A percentile compares a stretch with the other conserved stretches of the same genome.
These are phyloP conservation scores for Syngnathus rostellatus DNA, from an alignment of 2,797 vertebrate genomes.

Conservation along the genomic window DNA sequence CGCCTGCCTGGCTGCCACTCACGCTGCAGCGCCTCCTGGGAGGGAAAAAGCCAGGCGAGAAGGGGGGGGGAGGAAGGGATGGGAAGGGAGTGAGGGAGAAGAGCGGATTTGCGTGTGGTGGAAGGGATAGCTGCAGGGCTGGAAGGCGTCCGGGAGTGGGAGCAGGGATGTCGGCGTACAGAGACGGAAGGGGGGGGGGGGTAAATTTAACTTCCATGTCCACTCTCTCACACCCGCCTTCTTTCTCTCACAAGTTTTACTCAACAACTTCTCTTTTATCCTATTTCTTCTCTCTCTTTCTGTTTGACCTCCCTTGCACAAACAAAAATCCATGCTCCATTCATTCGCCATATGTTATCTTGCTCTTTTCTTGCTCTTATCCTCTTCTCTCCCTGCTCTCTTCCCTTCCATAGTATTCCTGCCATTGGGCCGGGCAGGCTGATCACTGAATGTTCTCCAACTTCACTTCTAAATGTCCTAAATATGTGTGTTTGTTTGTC, in stretches of 20 bases:
- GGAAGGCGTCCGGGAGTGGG: conserved; percentile 57
- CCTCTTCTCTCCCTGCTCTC: conserved; percentile 7
- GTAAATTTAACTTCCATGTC: conserved; percentile 51
- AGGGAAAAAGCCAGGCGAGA: conserved; percentile 54
- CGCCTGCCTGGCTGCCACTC: conserved; percentile 64
- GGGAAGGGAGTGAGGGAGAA: conserved; percentile 25
- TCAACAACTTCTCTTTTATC: conserved; percentile 46
- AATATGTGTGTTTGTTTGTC: not conserved
- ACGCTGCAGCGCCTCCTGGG: conserved; percentile 68
- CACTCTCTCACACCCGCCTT: conserved; percentile 43
- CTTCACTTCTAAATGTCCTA: conserved; percentile 54
- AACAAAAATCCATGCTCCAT: conserved; percentile 30
- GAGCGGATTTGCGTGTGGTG: conserved; percentile 65
- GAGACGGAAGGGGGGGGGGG: conserved; percentile 10
- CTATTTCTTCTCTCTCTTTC: conserved; percentile 37
- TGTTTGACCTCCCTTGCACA: conserved; percentile 32
- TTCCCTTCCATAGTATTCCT: conserved; percentile 24
- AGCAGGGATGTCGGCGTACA: conserved; percentile 50
- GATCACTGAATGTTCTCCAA: conserved; percentile 70
- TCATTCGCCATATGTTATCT: conserved; percentile 25
- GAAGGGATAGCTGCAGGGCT: conserved; percentile 72
- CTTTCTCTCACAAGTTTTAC: conserved; percentile 47
- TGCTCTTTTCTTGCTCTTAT: conserved; percentile 23
- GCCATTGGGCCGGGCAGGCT: conserved; percentile 49
- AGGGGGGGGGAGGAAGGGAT: conserved; percentile 18